Evolutionary conservation across 2,888 invertebrate genomes (phyloP).

Genomic region (Atethmia centrago): DNA sequence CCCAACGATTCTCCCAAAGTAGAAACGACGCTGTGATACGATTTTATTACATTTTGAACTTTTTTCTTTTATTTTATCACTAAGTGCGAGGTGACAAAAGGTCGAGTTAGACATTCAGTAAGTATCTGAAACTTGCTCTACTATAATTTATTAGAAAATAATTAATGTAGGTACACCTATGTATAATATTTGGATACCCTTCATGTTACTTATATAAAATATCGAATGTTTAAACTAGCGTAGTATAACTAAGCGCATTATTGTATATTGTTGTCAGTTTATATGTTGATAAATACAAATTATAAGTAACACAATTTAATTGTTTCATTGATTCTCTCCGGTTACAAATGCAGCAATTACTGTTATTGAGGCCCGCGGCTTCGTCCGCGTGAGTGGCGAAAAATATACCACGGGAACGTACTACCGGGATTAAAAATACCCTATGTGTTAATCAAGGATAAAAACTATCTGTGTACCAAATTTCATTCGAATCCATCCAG

Average conservation of each 20-base stretch:
- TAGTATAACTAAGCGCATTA: slow-evolving; percentile 58
- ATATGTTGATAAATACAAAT: slow-evolving; percentile 56
- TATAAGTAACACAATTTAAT: slow-evolving; percentile 35
- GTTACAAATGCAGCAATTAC: neutral
- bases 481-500: too few species aligned
- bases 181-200: slow-evolving; percentile 39
- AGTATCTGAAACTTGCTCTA: slow-evolving; percentile 45
- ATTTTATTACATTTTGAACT: slow-evolving; percentile 47
- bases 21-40: slow-evolving; percentile 64
- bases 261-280: slow-evolving; percentile 57
- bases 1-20: slow-evolving; percentile 67
- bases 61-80: slow-evolving; percentile 37
- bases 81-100: slow-evolving; percentile 32
- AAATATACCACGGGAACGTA: too few species aligned
- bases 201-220: slow-evolving; percentile 46
- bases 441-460: too few species aligned
- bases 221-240: slow-evolving; percentile 42
- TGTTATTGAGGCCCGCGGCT: neutral
- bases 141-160: slow-evolving; percentile 55
- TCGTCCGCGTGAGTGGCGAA: too few species aligned
- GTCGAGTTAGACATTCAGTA: slow-evolving; percentile 49
- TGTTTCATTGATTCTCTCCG: slow-evolving; percentile 30
- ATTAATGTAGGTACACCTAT: slow-evolving; percentile 34
- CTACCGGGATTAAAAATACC: too few species aligned
- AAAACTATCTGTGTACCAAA: too few species aligned